Evolutionary conservation across 2,888 invertebrate species (phyloP).

Genomic region (Neoitamus cyanurus): DNA sequence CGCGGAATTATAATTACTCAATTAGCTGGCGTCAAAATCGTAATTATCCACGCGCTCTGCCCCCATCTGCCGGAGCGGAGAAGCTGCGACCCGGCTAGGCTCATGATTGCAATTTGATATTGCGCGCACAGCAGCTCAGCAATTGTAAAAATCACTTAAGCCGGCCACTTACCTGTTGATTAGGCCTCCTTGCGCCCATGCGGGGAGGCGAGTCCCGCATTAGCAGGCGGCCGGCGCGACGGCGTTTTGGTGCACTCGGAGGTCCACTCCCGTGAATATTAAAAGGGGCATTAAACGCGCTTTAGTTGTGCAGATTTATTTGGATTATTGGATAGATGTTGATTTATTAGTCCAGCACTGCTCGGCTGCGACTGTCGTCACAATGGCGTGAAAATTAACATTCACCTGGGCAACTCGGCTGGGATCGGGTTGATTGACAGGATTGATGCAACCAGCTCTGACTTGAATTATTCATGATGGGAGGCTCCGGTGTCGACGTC

Average conservation of each 20-base stretch:
- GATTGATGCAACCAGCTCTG: neutral
- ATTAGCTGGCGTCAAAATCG: constrained; percentile 24
- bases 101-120: neutral
- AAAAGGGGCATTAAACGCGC: neutral
- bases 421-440: constrained; percentile 15
- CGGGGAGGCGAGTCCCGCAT: neutral
- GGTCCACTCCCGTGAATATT: neutral
- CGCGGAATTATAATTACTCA: constrained; percentile 25
- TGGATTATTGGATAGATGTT: neutral
- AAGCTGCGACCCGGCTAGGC: neutral
- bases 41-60: neutral
- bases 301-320: neutral
- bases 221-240: neutral
- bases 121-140: neutral
- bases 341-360: neutral
- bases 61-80: neutral
- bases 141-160: neutral
- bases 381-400: neutral
- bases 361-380: neutral
- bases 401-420: constrained; percentile 16
- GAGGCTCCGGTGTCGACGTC: neutral
- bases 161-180: neutral
- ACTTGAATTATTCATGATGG: neutral
- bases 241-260: neutral
- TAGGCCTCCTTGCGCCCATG: neutral